Evolutionary conservation across 2,113 vertebrate species (phyloP).

Genomic region (Grallaria varia): DNA sequence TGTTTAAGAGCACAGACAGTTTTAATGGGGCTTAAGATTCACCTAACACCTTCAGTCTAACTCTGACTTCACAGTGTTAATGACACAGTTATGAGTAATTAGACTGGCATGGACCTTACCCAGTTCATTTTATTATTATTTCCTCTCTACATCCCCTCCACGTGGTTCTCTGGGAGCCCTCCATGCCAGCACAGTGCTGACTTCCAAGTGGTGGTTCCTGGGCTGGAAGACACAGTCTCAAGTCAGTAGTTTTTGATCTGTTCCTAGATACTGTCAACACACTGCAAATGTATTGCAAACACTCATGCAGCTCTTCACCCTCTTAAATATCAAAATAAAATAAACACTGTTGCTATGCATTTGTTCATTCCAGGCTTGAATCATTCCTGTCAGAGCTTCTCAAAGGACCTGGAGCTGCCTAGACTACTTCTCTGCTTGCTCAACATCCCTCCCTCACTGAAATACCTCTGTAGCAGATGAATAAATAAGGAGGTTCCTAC

Average conservation of each 20-base stretch:
- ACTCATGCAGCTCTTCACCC: background rate
- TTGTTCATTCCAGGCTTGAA: conserved; percentile 3
- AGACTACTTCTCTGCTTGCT: background rate
- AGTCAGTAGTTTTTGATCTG: background rate
- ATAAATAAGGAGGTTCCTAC: conserved; percentile 17
- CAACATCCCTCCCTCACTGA: background rate
- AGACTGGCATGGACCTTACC: background rate
- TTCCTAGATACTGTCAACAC: background rate
- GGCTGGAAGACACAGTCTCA: background rate
- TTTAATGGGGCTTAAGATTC: rapidly evolving
- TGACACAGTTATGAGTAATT: background rate
- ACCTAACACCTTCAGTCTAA: background rate
- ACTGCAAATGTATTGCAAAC: background rate
- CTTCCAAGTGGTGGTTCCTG: background rate
- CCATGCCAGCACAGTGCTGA: rapidly evolving
- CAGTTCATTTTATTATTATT: background rate
- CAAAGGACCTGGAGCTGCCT: background rate
- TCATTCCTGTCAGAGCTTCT: background rate
- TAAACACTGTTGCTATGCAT: conserved; percentile 20
- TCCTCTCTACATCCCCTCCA: rapidly evolving
- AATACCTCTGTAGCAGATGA: background rate
- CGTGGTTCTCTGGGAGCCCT: background rate
- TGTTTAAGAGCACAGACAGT: background rate
- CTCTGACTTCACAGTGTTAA: background rate
- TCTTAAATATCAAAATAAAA: conserved; percentile 6